Evolutionary conservation across 2,888 invertebrate genomes (phyloP), one percentile per base, ranked within the genome.

Genomic region (Drosophila helvetica): DNA sequence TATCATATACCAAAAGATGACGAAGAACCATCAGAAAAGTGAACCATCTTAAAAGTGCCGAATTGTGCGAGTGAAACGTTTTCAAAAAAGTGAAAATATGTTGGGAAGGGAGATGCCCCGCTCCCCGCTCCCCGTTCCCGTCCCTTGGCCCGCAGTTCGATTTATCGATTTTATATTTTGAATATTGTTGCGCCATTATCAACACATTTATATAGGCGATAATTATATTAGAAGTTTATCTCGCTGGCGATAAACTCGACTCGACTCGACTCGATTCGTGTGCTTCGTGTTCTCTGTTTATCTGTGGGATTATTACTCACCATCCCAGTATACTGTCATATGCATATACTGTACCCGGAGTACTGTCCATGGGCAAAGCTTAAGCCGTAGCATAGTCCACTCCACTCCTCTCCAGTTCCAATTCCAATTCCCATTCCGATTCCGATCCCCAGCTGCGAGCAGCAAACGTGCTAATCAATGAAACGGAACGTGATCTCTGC

Each of bases 91-190:
- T 65, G 65, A 43, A 38, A 65, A 65, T 43, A 56, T 38, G 38
- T 43, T 67, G 67, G 66, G 15, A 15, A 43, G 4, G 43, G 22
- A 53, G 42, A 30, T n/a, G 5, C 33, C 33, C 42, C 27, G 27
- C 25, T 27, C 50, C 50, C 46, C 9, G 15, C n/a, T 17, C n/a
- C 38, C 47, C 53, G 0, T 30, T 18, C 6, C 27, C 17, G 12
- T 7, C 27, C 27, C 25, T 6, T 25, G 17, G 10, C n/a, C 12
- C 15, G 3, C 25, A 56, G 57, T 61, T 58, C 54, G 57, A 76
- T 65, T 75, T 89, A 89, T 88, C 89, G 88, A 88, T 88, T 88
- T 86, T 76, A 59, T 86, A 57, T 80, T 84, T 87, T 83, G 84
- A 78, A 88, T 81, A 88, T 77, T 82, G 80, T 85, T 84, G 84